Base-by-base conservation (phyloP, 2,797 vertebrate species). In the Philypnodon macrostomus region DNA sequence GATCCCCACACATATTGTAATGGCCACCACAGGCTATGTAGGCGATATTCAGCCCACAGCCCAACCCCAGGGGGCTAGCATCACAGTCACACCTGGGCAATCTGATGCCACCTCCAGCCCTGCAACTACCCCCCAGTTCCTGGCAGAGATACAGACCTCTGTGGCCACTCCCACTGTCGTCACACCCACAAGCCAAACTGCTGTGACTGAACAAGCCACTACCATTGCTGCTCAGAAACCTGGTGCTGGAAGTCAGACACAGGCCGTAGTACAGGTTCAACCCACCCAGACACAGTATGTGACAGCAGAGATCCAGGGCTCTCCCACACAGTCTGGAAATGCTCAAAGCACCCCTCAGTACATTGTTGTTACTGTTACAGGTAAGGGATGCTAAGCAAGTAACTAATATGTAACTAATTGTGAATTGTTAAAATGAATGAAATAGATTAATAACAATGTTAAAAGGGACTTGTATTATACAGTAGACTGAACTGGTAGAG, bases 361-460 rank as follows among this genome's bases (percentile, higher is more conserved):
- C 79, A 95, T 97, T 2, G 94, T 96, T 64, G 94, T 97, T 40
- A 94, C 94, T 0, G 94, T 97, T 44, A 94, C 94, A 19, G 94
- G 94, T 97, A 86, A 90, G 85, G 11, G 5, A 14, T 46, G 9
- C 51, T 29, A 44, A 7, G 31, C 1, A 18, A 10, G 31, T 44
- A 24, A 24, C 8, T 41, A 27, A 6, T 27, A 4, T 27, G n/a
- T n/a, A n/a, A n/a, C n/a, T n/a, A n/a, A n/a, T n/a, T n/a, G n/a
- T n/a, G n/a, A n/a, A n/a, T n/a, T n/a, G n/a, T n/a, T n/a, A n/a
- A n/a, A n/a, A n/a, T n/a, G n/a, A n/a, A n/a, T n/a, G n/a, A n/a
- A n/a, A n/a, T n/a, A n/a, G n/a, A n/a, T n/a, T n/a, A n/a, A n/a
- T n/a, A n/a, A n/a, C n/a, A n/a, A n/a, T n/a, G n/a, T n/a, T n/a